Percentiles rank a stretch among this genome's conserved stretches.
Conservation (phyloP, 2,797 vertebrate species). For the Muscicapa striata region DNA sequence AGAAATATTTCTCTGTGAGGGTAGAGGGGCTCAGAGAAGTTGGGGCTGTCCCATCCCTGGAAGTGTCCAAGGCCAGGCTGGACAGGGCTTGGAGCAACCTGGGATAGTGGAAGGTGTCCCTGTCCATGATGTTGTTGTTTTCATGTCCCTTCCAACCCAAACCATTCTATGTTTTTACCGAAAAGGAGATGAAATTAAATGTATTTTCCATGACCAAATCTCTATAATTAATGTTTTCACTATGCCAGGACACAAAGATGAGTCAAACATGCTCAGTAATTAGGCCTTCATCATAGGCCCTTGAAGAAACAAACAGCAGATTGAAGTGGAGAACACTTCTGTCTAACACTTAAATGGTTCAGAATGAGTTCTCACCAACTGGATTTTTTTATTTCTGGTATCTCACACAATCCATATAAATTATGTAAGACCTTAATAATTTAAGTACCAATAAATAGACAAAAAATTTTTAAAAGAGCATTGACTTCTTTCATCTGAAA, state of each 20-base stretch:
- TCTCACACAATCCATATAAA: background rate
- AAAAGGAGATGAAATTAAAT: slow-evolving; percentile 1
- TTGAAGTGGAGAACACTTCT: slow-evolving; percentile 13
- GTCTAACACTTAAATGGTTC: background rate
- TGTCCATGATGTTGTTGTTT: background rate
- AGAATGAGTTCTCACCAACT: background rate
- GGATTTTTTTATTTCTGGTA: background rate
- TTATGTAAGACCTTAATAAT: background rate
- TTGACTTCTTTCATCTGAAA: background rate
- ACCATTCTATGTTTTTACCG: background rate
- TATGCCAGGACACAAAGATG: background rate
- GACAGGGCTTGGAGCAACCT: fast-evolving
- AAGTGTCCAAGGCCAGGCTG: background rate
- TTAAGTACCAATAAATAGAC: background rate
- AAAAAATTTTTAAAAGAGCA: background rate
- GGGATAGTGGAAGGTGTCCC: background rate
- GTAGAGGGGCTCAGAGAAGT: background rate
- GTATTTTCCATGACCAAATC: background rate
- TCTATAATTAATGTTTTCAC: slow-evolving; percentile 23
- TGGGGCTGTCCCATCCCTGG: background rate
- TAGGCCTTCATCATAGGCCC: background rate
- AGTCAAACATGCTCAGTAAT: slow-evolving; percentile 11
- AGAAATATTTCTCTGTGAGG: background rate
- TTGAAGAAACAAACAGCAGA: slow-evolving; percentile 39
- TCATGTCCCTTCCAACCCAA: background rate